Percentiles rank a stretch among this genome's conserved stretches.
phyloP scores from a whole-genome alignment of 2,113 vertebrate species.

The Amblyopsis rosae region DNA sequence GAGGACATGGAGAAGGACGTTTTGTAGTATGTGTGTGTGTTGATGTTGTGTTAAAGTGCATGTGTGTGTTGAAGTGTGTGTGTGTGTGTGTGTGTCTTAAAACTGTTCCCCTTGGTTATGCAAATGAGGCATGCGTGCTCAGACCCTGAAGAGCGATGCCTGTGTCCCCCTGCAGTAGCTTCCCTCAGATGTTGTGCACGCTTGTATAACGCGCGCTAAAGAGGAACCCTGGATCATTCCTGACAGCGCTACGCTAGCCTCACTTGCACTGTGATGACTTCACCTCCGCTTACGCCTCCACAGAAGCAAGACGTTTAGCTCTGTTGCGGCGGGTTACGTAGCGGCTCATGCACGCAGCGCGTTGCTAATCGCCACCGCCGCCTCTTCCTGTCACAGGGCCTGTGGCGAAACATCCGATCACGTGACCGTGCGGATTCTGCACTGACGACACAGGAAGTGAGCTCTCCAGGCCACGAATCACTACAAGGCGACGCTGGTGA shows the following conservation, averaged over 20 bases:
- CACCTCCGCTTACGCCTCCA: too few species aligned
- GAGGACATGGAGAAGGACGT: conserved; percentile 17
- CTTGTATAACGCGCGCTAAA: not conserved
- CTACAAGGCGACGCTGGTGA: conserved; percentile 26
- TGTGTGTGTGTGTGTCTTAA: too few species aligned
- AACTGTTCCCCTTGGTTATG: too few species aligned
- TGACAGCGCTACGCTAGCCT: too few species aligned
- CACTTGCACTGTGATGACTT: too few species aligned
- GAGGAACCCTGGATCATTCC: too few species aligned
- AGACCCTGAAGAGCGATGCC: too few species aligned
- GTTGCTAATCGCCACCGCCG: not conserved
- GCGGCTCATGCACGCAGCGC: too few species aligned
- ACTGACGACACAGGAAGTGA: conserved; percentile 48
- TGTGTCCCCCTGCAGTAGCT: too few species aligned
- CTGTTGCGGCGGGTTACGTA: not conserved
- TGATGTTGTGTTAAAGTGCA: too few species aligned
- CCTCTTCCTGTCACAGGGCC: not conserved
- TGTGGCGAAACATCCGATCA: conserved; percentile 52
- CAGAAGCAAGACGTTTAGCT: not conserved
- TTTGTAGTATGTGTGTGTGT: not conserved
- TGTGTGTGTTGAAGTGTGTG: not conserved
- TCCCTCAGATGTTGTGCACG: not conserved
- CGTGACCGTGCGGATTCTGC: conserved; percentile 59
- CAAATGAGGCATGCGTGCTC: too few species aligned
- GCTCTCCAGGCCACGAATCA: conserved; percentile 34